Conservation (phyloP, 2,888 invertebrate genomes). For the Andrena chrysosceles region DNA sequence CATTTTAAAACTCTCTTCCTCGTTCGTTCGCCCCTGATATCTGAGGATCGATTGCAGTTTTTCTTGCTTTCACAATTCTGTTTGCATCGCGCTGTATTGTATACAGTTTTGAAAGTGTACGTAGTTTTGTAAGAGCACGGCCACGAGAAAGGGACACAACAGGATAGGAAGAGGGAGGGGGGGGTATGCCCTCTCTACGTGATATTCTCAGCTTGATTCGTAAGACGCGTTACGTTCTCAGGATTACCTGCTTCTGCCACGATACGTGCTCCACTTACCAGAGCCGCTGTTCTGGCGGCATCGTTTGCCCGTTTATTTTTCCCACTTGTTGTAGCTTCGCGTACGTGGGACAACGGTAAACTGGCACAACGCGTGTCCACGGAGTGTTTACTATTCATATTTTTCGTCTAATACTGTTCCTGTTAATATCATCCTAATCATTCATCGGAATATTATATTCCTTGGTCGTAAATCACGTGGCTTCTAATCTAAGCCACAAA, state of each 20-base stretch:
- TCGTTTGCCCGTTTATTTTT: constrained; percentile 45
- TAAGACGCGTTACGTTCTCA: constrained; percentile 73
- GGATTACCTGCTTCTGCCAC: constrained; percentile 67
- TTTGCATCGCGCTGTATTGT: constrained; percentile 25
- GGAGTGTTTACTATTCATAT: constrained; percentile 11
- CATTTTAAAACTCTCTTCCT: not conserved
- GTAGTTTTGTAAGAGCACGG: constrained; percentile 46
- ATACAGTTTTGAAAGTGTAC: constrained; percentile 49
- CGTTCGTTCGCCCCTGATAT: not conserved
- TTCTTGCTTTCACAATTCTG: constrained; percentile 20
- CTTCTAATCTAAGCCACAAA: not conserved
- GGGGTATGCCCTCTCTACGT: constrained; percentile 66
- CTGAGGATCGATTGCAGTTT: not conserved
- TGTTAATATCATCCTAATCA: not conserved
- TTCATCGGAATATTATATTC: not conserved
- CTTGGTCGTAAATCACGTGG: not conserved
- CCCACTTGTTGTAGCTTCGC: constrained; percentile 44
- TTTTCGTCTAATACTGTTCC: not conserved
- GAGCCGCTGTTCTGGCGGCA: constrained; percentile 56
- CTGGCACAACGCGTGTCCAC: constrained; percentile 17
- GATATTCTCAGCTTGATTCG: constrained; percentile 72
- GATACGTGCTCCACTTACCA: constrained; percentile 70
- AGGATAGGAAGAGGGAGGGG: constrained; percentile 35
- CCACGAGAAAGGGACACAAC: constrained; percentile 54
- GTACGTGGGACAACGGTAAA: not conserved